Evolutionary conservation across 1,140 invertebrate species (phyloP), one percentile per base, ranked within the genome.

Genomic region (Drosophila seguyi): DNA sequence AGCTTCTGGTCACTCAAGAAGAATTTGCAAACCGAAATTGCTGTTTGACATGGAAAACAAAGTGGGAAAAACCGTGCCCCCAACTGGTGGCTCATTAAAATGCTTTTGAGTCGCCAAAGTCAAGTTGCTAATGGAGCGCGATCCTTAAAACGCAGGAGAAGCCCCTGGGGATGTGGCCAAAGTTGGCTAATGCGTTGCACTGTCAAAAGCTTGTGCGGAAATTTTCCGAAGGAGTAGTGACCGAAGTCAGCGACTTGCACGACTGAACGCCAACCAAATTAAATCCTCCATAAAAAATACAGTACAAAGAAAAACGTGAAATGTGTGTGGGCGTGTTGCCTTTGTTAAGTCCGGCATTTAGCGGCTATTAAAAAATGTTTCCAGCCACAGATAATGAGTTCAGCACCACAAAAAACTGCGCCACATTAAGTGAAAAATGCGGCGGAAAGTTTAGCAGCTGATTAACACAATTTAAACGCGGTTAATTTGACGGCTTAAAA

Each of bases 71-170:
- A 59, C 58, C 36, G n/a, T 20, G 18, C 34, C 34, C 44, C 44
- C 55, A 65, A 69, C 58, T 48, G 42, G 65, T 56, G 61, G 79
- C 83, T 88, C 83, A 88, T 87, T 87, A 83, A 88, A 87, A 87
- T 79, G 80, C 75, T 41, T 74, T 74, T 74, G 71, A 74, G 57
- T 53, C 71, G 57, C 53, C 56, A 81, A 77, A 66, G 66, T 47
- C 67, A 76, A 85, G 63, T 57, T 78, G 75, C 63, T 88, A 88
- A 88, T 87, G 79, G 72, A 45, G 59, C 55, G 50, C 47, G 52
- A 50, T 50, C 31, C 39, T 44, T 56, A 41, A 78, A 79, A 72
- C 57, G 65, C 81, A 68, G 58, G 52, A 65, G 61, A 80, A 71
- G 34, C 20, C 36, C n/a, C 18, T 14, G 25, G 45, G n/a, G 27